Base-by-base conservation (phyloP, 2,113 vertebrate genomes). In the Hyperopisus bebe region DNA sequence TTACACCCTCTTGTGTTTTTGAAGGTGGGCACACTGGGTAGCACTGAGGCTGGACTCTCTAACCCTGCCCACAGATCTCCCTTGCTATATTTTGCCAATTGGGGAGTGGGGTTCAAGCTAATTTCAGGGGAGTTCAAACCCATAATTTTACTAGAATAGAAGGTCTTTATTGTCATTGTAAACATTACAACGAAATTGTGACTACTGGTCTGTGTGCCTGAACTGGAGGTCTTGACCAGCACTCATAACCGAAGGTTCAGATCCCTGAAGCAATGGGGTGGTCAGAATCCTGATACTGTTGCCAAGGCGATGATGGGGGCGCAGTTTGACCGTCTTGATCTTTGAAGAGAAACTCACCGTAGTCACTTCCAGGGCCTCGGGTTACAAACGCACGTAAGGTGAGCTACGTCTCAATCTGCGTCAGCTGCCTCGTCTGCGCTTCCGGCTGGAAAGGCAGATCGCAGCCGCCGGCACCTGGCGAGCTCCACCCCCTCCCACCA, bases 401-500 rank as follows among this genome's bases (percentile, higher is more conserved):
- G 17, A 84, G 42, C 3, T n/a, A 47, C 15, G 24, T 47, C 44
- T 46, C 82, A 84, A 19, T 84, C 8, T 9, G 9, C 82, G 24
- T 46, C 82, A 44, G 74, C 74, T 39, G 15, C 21, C 3, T 77
- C 15, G 77, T 83, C 8, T 47, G 80, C 19, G 2, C 8, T 19
- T n/a, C 9, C 17, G 39, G 80, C 8, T 84, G 7, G 6, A 24
- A 84, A 84, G 42, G 44, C 39, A 15, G 35, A 77, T 39, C 27
- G 13, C 35, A 15, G 74, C 35, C 74, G 5, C 74, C 5, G 74
- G 35, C 35, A 19, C 35, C 44, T 19, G 39, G 2, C 0, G 2
- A n/a, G 82, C 27, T 44, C 35, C 21, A 0, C 35, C 42, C 21
- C 77, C 24, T 91, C 91, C 90, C 90, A 90, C 92, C 94, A 92